Base-by-base conservation (phyloP, 2,888 invertebrate genomes). In the Phortica okadai region DNA sequence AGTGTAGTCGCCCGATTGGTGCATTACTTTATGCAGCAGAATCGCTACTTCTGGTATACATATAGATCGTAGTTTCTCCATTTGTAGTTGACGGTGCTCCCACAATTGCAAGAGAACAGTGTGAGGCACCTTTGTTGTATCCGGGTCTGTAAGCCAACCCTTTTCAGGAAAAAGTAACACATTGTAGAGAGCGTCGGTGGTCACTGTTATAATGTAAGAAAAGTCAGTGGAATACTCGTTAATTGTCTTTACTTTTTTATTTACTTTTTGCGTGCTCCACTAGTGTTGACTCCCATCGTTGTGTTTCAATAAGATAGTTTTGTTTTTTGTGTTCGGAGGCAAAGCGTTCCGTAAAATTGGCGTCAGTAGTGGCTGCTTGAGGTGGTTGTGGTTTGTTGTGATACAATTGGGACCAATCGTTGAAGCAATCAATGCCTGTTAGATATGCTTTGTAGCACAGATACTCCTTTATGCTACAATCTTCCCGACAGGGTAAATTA, bases 371-470 rank as follows among this genome's bases (percentile, higher is more conserved):
- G 0, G 73, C 90, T 14, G 93, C 91, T 59, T 94, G 93, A 0
- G 96, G 94, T 79, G 94, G 94, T 75, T 93, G 93, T 0, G 98
- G 98, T 0, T 94, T 95, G 87, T 96, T 95, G 88, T 97, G 95
- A 82, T 93, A 96, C 87, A 96, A 95, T 81, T 95, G 94, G 83
- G 96, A 96, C 98, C 98, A 98, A 84, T 96, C 96, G 80, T 95
- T 95, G 91, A 97, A 98, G 7, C 95, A 94, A 91, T 98, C 97
- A 78, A 97, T 93, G 4, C 97, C 97, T 86, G 96, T 95, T 81
- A 98, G 92, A 90, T 98, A 98, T 0, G 96, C 94, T 91, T 96
- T 96, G 87, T 97, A 94, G 91, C 98, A 97, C 50, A 98, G 93
- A 92, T 96, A 96, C 90, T 98, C 98, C 82, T 96, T 94, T 74